Evolutionary conservation across 2,888 invertebrate species (phyloP), one percentile per base, ranked within the genome.

Genomic region (Agonopterix alstromeriana): DNA sequence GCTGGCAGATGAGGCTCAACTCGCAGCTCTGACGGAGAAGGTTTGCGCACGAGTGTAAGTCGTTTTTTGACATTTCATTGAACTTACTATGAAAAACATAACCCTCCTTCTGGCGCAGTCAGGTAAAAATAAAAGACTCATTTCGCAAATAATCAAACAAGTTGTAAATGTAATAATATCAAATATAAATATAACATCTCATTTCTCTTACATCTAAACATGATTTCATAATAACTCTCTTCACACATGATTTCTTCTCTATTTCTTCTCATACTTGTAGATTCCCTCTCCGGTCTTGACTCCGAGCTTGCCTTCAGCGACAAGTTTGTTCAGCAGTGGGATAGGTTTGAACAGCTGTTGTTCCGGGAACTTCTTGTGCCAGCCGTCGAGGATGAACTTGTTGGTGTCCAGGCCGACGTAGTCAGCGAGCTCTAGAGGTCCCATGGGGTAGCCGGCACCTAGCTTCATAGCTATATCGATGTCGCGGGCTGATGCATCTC

Each of bases 381-480:
- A 96, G 14, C 95, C 95, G 60, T 94, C 92, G 42, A 94, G 69
- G 64, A 96, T 95, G 65, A 92, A 93, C 65, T 93, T 90, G 50
- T 91, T 91, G 4, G 95, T 95, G 72, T 97, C 97, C 10, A 94
- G 83, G 0, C 97, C 97, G 0, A 95, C 94, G 74, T 94, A 96
- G 83, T 97, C 96, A 1, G 92, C 84, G 42, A 97, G 81, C 77
- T 96, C 95, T 53, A 97, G 90, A 0, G 97, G 97, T 3, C 97
- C 97, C 97, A 97, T 97, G 4, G 97, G 97, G 77, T 96, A 92
- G 0, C 95, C 94, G 10, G 96, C 95, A 5, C 97, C 97, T 1
- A 97, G 83, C 74, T 96, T 97, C 97, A 97, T 97, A 0, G 96
- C 97, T 8, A 90, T 93, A 66, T 97, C 97, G 50, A 97, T 94